A percentile compares a stretch with the other conserved stretches of the same genome.
These are phyloP conservation scores for Uloborus diversus DNA, from an alignment of 1,140 invertebrate species.

Conservation along the genomic window DNA sequence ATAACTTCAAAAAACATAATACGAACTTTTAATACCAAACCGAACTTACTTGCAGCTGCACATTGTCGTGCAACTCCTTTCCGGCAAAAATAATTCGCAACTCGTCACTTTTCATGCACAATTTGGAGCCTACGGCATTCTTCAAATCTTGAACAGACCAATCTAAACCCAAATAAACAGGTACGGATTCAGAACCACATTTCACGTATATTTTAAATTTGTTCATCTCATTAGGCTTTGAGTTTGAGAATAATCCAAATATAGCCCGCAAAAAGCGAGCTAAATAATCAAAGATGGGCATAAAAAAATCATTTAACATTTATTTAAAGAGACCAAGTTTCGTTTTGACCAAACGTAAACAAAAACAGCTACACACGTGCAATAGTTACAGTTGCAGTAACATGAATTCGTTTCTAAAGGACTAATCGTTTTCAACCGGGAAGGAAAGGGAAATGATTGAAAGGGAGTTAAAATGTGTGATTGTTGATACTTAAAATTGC, in stretches of 20 bases:
- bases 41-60: constrained; percentile 73
- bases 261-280: constrained; percentile 21
- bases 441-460: no score
- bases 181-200: constrained; percentile 65
- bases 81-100: constrained; percentile 87
- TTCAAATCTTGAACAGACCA: constrained; percentile 81
- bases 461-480: no score
- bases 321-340: no score
- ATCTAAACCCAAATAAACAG: constrained; percentile 76
- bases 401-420: no score
- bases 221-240: constrained; percentile 11
- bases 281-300: constrained; percentile 14
- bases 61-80: constrained; percentile 80
- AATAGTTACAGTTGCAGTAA: no score
- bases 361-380: no score
- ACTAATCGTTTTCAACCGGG: no score
- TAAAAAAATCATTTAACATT: no score
- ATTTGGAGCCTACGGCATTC: constrained; percentile 74
- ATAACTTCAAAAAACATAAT: background rate
- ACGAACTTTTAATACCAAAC: background rate
- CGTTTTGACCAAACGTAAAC: no score
- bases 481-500: no score
- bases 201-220: constrained; percentile 45
- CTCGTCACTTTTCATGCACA: constrained; percentile 76
- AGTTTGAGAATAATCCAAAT: background rate